Evolutionary conservation across 92 coral and sea anemone genomes (phyloP).

Genomic region (Zoanthus sansibaricus): DNA sequence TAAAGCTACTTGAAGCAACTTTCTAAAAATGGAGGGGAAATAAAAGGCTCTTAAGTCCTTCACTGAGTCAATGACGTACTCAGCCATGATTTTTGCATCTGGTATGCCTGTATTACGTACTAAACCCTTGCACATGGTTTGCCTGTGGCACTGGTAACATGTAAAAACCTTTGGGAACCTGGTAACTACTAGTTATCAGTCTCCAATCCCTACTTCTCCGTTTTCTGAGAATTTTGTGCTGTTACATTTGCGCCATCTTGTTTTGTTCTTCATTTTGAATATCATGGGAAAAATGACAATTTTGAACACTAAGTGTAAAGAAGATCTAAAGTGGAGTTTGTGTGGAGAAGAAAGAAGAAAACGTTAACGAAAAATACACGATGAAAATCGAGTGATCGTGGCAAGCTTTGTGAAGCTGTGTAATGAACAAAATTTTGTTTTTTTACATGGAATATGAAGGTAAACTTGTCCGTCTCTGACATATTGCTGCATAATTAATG

Average conservation of each 20-base stretch:
- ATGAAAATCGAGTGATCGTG: constrained; percentile 5
- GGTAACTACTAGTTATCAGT: constrained; percentile 4
- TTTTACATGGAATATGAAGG: constrained; percentile 43
- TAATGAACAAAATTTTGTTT: constrained; percentile 31
- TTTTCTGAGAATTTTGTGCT: constrained; percentile 3
- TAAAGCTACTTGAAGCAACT: constrained; percentile 4
- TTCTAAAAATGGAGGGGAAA: constrained; percentile 1
- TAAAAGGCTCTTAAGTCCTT: constrained; percentile 3
- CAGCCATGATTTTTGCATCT: constrained; percentile 5
- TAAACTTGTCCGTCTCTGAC: constrained; percentile 45
- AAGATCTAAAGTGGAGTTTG: constrained; percentile 4
- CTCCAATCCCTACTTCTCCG: constrained; percentile 7
- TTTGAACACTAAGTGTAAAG: constrained; percentile 3
- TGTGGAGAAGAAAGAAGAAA: constrained; percentile 4
- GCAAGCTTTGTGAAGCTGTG: constrained; percentile 43
- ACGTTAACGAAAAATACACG: constrained; percentile 4
- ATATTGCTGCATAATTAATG: constrained; percentile 41
- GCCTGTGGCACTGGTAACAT: constrained; percentile 7
- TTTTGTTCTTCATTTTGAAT: constrained; percentile 1
- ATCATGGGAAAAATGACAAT: constrained; percentile 3
- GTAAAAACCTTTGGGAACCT: constrained; percentile 5
- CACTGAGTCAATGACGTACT: constrained; percentile 2
- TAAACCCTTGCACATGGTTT: constrained; percentile 5
- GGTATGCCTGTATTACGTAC: constrained; percentile 6
- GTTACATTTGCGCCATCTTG: constrained; percentile 6